Evolutionary conservation across 1,140 invertebrate species (phyloP).

Genomic region (Ditylenchus dipsaci): DNA sequence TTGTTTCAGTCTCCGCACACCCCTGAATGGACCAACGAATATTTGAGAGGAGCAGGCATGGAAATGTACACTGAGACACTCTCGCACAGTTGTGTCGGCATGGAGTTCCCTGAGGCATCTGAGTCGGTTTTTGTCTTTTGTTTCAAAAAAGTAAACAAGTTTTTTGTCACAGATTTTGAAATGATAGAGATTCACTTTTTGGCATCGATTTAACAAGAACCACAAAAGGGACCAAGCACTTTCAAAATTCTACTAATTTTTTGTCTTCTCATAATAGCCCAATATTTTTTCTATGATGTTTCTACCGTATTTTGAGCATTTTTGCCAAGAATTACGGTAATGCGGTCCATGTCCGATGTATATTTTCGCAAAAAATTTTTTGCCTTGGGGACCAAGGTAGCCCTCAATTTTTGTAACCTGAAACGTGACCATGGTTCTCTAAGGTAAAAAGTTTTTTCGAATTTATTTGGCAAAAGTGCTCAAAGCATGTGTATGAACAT

Average conservation of each 20-base stretch:
- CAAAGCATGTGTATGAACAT: too few relatives aligned
- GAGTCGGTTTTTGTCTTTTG: conserved; percentile 34
- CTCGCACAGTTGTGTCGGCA: conserved; percentile 65
- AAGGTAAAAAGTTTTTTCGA: too few relatives aligned
- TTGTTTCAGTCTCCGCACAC: conserved; percentile 85
- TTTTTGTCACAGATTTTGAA: neutral
- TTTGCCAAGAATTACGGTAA: too few relatives aligned
- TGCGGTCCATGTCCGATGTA: neutral
- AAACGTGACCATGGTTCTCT: neutral
- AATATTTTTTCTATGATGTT: too few relatives aligned
- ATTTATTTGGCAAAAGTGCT: too few relatives aligned
- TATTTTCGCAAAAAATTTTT: too few relatives aligned
- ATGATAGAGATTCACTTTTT: neutral
- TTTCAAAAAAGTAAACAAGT: neutral
- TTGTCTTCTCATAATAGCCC: too few relatives aligned
- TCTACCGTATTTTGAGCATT: too few relatives aligned
- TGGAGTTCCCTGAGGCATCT: conserved; percentile 96
- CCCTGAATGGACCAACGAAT: conserved; percentile 99
- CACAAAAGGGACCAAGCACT: too few relatives aligned
- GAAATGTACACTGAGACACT: conserved; percentile 64
- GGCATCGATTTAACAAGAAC: neutral
- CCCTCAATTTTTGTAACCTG: neutral
- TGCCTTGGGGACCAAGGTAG: too few relatives aligned
- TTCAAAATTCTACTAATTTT: too few relatives aligned
- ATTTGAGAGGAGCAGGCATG: conserved; percentile 98